Base-by-base conservation (phyloP, 2,888 invertebrate species). In the Lasioglossum malachurum region DNA sequence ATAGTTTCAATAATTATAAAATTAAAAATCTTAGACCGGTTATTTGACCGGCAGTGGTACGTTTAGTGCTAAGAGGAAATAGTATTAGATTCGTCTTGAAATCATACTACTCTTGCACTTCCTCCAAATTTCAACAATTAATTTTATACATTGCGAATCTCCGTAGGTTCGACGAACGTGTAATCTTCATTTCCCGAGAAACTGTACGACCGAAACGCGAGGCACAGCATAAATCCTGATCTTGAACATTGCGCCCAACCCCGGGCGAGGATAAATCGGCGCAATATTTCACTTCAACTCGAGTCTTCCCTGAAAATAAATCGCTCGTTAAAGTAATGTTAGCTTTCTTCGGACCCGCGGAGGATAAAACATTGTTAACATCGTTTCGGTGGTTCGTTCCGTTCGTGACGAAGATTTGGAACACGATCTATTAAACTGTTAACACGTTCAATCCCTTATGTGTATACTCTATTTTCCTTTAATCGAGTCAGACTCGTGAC, bases 281-380 rank as follows among this genome's bases (percentile, higher is more conserved):
- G 69, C 69, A 10, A 71, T 41, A 71, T 41, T 41, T 71, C 69
- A 71, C 69, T 19, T 23, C 38, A 41, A 41, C 38, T 23, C n/a
- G 69, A 12, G n/a, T 38, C 69, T 71, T 41, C 14, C n/a, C 41
- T 23, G 41, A n/a, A 38, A 38, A 41, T 38, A 41, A 41, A 71
- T 71, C 38, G 69, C 38, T 71, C 35, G 69, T 71, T 71, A 38
- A 71, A 71, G 23, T 41, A 71, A 71, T 38, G 69, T 38, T 23
- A 71, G 69, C 23, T 12, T 23, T 41, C 23, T 10, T 23, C 69
- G 69, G 19, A 23, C 16, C 23, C 67, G 67, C 35, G 35, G 31
- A 19, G 19, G 23, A 27, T 60, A 27, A 27, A 60, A 14, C 60
- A 60, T 60, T 60, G 60, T 60, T 60, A 60, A 60, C 60, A 27